phyloP scores from a whole-genome alignment of 23 tunicate species.

The Oikopleura vanhoeffeni region DNA sequence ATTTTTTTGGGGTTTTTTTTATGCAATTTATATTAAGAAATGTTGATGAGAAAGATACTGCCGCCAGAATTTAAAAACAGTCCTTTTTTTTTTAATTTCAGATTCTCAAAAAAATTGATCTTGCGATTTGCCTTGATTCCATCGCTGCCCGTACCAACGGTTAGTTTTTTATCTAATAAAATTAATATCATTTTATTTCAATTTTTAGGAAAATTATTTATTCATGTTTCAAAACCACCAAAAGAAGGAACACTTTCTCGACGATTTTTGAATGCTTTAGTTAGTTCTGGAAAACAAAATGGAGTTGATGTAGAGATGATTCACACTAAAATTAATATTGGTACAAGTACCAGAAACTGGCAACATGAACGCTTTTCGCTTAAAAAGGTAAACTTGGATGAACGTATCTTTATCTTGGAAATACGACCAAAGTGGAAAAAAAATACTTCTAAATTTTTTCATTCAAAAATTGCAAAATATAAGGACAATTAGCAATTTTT shows the following conservation, averaged over 20 bases:
- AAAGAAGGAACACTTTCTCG: neutral
- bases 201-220: neutral
- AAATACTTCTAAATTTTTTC: no score
- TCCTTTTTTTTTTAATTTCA: no score
- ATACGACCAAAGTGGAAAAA: no score
- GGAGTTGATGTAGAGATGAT: neutral
- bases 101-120: neutral
- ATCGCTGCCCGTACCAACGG: neutral
- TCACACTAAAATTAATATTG: constrained; percentile 1
- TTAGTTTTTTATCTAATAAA: no score
- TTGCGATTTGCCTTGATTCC: neutral
- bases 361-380: constrained; percentile 10
- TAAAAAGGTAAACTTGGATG: constrained; percentile 7
- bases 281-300: neutral
- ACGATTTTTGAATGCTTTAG: neutral
- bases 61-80: no score
- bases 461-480: no score
- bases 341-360: neutral
- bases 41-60: no score
- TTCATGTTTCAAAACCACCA: constrained; percentile 6
- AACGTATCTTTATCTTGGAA: no score
- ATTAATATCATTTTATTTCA: neutral
- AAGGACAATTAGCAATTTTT: no score
- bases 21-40: no score
- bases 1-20: no score